Percentiles rank a stretch among this genome's conserved stretches.
phyloP scores from a whole-genome alignment of 2,888 invertebrate genomes.

The Coremacera marginata region DNA sequence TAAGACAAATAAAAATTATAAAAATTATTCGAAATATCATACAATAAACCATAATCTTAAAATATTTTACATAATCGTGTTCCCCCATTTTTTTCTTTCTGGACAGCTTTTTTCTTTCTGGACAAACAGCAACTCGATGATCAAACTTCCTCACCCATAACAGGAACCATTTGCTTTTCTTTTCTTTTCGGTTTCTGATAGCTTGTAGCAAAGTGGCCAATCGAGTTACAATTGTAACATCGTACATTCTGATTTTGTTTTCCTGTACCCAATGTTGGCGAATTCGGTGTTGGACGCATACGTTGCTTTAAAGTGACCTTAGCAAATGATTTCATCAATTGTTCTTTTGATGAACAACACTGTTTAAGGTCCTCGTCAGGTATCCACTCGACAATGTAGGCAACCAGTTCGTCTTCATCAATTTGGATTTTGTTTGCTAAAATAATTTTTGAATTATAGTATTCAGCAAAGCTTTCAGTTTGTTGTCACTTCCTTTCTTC shows the following conservation, averaged over 20 bases:
- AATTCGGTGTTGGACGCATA: neutral
- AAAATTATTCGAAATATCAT: neutral
- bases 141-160: neutral
- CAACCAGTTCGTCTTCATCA: too few species aligned
- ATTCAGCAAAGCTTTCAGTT: neutral
- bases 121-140: neutral
- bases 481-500: neutral
- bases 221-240: neutral
- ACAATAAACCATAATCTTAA: neutral
- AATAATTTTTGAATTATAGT: slow-evolving; percentile 13
- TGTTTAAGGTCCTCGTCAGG: slow-evolving; percentile 33
- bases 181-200: neutral
- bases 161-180: neutral
- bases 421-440: too few species aligned
- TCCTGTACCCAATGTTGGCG: too few species aligned
- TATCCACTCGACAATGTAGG: slow-evolving; percentile 18
- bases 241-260: neutral
- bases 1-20: slow-evolving; percentile 31
- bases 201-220: neutral
- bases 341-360: neutral
- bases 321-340: slow-evolving; percentile 11
- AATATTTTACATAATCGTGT: neutral
- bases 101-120: too few species aligned
- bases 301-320: neutral
- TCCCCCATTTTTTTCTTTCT: neutral